Evolutionary conservation across 2,888 invertebrate genomes (phyloP).

Genomic region (Scelioninae gen. 2): DNA sequence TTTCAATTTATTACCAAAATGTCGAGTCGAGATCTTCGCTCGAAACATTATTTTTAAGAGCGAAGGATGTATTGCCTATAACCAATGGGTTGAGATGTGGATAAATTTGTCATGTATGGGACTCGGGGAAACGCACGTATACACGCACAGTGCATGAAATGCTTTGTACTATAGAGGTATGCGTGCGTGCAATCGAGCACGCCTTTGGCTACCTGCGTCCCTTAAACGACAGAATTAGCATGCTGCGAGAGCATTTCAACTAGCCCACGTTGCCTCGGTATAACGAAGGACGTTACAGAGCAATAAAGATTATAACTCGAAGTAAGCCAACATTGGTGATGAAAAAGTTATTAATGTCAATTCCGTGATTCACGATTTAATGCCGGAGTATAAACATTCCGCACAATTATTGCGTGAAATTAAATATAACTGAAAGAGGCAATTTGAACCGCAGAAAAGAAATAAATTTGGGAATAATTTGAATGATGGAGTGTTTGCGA

Average conservation of each 20-base stretch:
- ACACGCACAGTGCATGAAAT: conserved; percentile 13
- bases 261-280: conserved; percentile 25
- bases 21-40: too few species aligned
- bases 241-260: conserved; percentile 45
- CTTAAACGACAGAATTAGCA: conserved; percentile 53
- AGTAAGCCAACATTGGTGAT: conserved; percentile 9
- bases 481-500: too few species aligned
- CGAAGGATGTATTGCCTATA: conserved; percentile 22
- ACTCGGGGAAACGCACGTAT: conserved; percentile 15
- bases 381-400: too few species aligned
- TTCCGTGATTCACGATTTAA: conserved; percentile 9
- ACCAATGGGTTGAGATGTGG: conserved; percentile 10
- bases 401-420: too few species aligned
- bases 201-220: conserved; percentile 44
- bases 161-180: conserved; percentile 27
- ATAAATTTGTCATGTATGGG: conserved; percentile 27
- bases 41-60: too few species aligned
- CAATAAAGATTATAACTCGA: conserved; percentile 16
- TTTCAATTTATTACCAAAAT: too few species aligned
- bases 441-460: too few species aligned
- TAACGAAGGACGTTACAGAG: conserved; percentile 22
- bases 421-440: too few species aligned
- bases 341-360: conserved; percentile 20
- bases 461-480: too few species aligned
- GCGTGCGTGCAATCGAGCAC: not conserved